These are phyloP conservation scores for Lordiphosa collinella DNA, from an alignment of 1,140 invertebrate species.

Conservation along the genomic window DNA sequence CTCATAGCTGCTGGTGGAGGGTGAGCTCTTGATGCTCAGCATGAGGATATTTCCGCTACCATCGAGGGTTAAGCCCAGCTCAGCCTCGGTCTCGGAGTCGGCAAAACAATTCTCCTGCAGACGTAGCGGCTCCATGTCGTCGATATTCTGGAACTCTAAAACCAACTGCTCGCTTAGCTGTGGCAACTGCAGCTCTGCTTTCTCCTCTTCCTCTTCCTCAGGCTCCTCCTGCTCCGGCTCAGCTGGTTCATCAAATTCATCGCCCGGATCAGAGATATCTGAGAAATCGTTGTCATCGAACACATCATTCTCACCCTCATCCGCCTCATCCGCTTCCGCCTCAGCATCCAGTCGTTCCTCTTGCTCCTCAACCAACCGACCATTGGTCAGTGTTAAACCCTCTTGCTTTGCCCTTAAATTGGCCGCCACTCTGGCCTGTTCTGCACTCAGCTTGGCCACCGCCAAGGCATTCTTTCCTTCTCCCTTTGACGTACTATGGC, in stretches of 20 bases:
- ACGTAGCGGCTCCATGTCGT: conserved; percentile 62
- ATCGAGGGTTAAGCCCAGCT: conserved; percentile 52
- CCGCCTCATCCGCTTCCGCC: conserved; percentile 43
- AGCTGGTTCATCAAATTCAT: conserved; percentile 54
- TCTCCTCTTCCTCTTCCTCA: background rate
- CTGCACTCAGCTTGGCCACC: conserved; percentile 83
- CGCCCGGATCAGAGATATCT: conserved; percentile 77
- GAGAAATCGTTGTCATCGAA: conserved; percentile 78
- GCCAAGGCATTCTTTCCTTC: conserved; percentile 85
- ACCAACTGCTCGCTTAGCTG: conserved; percentile 50
- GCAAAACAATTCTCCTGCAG: conserved; percentile 76
- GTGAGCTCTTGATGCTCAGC: conserved; percentile 76
- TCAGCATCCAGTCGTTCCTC: conserved; percentile 22
- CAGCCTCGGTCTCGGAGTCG: conserved; percentile 53
- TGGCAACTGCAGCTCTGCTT: background rate
- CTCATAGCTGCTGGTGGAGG: conserved; percentile 78
- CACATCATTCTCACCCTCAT: conserved; percentile 54
- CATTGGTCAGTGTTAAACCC: conserved; percentile 56
- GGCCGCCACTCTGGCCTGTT: conserved; percentile 50
- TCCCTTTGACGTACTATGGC: conserved; percentile 93
- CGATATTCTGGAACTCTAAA: conserved; percentile 64
- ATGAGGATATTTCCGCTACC: conserved; percentile 52
- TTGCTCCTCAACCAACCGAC: conserved; percentile 21
- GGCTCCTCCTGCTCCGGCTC: background rate
- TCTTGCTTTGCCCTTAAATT: conserved; percentile 35